Conservation (phyloP, 2,797 vertebrate species). For the Cheirogaleus major region DNA sequence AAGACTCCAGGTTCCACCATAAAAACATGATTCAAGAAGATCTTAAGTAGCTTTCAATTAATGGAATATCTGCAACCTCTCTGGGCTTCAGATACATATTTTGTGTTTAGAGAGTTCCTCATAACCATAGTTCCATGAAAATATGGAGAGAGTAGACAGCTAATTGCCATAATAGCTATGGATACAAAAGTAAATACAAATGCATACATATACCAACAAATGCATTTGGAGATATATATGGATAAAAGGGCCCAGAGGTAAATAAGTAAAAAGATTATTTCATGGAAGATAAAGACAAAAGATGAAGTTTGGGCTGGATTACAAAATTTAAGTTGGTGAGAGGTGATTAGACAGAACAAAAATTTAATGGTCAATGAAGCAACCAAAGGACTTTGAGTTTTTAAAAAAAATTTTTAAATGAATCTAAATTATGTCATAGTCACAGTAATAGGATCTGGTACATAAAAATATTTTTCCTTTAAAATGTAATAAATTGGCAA, state of each 20-base stretch:
- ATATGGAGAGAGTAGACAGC: background rate
- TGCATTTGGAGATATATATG: background rate
- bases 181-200: constrained; percentile 1
- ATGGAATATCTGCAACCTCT: background rate
- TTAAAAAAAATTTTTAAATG: background rate
- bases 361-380: background rate
- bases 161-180: background rate
- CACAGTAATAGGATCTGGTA: background rate
- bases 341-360: background rate
- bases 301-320: background rate
- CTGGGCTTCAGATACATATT: constrained; percentile 8
- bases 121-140: constrained; percentile 28
- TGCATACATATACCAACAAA: background rate
- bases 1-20: background rate
- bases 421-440: constrained; percentile 2
- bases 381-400: background rate
- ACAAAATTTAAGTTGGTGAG: constrained; percentile 39
- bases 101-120: background rate
- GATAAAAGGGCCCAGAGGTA: background rate
- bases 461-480: constrained; percentile 5
- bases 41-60: background rate
- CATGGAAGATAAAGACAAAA: constrained; percentile 37
- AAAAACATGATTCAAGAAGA: constrained; percentile 10
- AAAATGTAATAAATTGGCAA: constrained; percentile 44
- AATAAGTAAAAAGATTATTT: constrained; percentile 28